These are phyloP conservation scores for Glossosoma conforme DNA, from an alignment of 1,140 invertebrate genomes.

Conservation along the genomic window DNA sequence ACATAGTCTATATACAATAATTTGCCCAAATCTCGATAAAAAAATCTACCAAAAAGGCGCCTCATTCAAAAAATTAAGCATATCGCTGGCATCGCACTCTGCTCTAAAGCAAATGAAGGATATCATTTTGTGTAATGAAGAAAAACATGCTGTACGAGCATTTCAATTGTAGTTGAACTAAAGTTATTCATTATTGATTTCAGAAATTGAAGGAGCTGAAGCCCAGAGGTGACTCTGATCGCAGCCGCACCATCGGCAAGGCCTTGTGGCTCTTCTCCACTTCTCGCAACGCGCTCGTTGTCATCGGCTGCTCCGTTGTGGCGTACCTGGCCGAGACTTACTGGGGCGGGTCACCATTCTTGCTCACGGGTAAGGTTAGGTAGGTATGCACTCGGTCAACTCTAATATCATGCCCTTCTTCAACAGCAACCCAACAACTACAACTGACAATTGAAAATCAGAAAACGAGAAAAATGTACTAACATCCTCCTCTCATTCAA, in stretches of 20 bases:
- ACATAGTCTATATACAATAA: no score
- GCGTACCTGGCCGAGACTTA: constrained; percentile 47
- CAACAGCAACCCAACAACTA: no score
- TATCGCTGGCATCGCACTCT: no score
- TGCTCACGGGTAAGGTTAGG: constrained; percentile 47
- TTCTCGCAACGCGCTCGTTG: constrained; percentile 74
- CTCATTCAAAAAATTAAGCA: no score
- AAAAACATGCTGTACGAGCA: background rate
- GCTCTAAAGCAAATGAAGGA: no score
- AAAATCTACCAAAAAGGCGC: no score
- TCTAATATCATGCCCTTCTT: background rate
- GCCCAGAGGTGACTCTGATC: constrained; percentile 36
- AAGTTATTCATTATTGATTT: constrained; percentile 31
- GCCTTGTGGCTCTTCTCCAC: constrained; percentile 70
- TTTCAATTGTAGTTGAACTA: no score
- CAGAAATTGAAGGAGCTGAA: constrained; percentile 63
- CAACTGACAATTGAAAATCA: no score
- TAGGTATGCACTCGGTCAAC: constrained; percentile 23
- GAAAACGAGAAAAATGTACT: no score
- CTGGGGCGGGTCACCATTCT: constrained; percentile 39
- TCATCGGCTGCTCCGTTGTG: constrained; percentile 63
- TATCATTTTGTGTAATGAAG: constrained; percentile 33
- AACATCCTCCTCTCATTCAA: no score
- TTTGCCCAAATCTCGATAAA: no score
- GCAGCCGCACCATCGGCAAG: constrained; percentile 53